Percentiles rank a stretch among this genome's conserved stretches.
Evolutionary conservation across 2,888 invertebrate genomes (phyloP).

Genomic region (Liposcelis brunnea): DNA sequence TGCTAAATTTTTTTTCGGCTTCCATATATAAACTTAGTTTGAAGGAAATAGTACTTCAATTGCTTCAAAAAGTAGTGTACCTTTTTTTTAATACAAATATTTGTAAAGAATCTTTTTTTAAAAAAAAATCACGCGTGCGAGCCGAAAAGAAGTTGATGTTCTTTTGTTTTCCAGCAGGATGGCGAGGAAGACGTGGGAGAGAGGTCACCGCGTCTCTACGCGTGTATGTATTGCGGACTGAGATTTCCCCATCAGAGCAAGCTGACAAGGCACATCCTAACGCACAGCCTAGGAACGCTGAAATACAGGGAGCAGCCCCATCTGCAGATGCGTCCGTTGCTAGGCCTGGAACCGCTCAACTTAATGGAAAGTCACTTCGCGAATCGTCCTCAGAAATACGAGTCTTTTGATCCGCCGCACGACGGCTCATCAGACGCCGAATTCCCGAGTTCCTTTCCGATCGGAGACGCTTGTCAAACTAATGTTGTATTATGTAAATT

Average conservation of each 20-base stretch:
- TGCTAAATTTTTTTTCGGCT: constrained; percentile 21
- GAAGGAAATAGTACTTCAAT: constrained; percentile 1
- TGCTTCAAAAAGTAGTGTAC: constrained; percentile 4
- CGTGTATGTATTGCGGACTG: constrained; percentile 80
- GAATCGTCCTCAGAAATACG: constrained; percentile 28
- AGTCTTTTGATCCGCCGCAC: constrained; percentile 27
- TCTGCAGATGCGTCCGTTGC: constrained; percentile 32
- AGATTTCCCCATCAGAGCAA: constrained; percentile 81
- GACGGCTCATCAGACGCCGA: constrained; percentile 12
- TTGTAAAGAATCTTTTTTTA: constrained; percentile 14
- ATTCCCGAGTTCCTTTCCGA: constrained; percentile 26
- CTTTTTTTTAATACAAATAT: constrained; percentile 2
- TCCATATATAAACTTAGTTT: constrained; percentile 9
- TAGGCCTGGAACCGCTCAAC: constrained; percentile 25
- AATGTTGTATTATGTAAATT: constrained; percentile 75
- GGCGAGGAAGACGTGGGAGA: constrained; percentile 53
- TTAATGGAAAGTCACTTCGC: constrained; percentile 23
- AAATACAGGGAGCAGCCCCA: constrained; percentile 63
- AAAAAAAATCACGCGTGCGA: constrained; percentile 22
- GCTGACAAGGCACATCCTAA: constrained; percentile 74
- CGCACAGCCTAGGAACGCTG: constrained; percentile 73
- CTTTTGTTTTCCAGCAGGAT: constrained; percentile 83
- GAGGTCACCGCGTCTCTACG: constrained; percentile 42
- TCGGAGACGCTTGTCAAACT: constrained; percentile 31
- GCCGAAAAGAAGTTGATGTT: constrained; percentile 78